Conservation (phyloP, 1,140 invertebrate genomes). For the Papilio polyxenes region DNA sequence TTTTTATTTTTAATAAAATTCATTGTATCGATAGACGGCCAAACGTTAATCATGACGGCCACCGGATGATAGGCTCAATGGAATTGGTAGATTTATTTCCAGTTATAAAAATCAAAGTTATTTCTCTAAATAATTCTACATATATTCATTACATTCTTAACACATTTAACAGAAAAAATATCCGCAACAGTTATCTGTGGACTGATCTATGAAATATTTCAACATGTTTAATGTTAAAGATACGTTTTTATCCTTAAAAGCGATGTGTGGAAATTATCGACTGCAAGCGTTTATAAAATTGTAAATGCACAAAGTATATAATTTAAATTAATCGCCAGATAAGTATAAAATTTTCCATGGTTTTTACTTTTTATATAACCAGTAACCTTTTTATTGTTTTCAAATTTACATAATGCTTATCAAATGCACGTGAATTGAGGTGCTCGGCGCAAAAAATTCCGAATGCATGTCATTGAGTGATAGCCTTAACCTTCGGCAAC, state of each 20-base stretch:
- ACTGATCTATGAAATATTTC: too few relatives aligned
- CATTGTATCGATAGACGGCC: too few relatives aligned
- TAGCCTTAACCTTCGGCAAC: conserved; percentile 50
- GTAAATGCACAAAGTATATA: neutral
- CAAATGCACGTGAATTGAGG: neutral
- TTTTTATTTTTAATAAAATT: too few relatives aligned
- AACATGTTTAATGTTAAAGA: too few relatives aligned
- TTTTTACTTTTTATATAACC: neutral
- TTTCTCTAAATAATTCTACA: too few relatives aligned
- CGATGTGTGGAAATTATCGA: neutral
- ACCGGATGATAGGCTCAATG: too few relatives aligned
- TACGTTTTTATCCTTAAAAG: neutral
- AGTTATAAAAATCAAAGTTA: too few relatives aligned
- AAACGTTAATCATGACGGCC: too few relatives aligned
- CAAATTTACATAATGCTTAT: conserved; percentile 13
- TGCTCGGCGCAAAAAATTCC: conserved; percentile 20
- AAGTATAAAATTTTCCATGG: conserved; percentile 13
- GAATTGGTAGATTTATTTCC: neutral
- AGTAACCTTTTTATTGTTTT: neutral
- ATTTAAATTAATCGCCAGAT: neutral
- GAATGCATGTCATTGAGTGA: conserved; percentile 38
- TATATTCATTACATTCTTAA: too few relatives aligned
- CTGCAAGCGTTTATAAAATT: neutral
- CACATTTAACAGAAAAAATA: too few relatives aligned
- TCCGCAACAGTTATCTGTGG: too few relatives aligned